phyloP scores from a whole-genome alignment of 2,888 invertebrate genomes.

The Rhagium mordax region DNA sequence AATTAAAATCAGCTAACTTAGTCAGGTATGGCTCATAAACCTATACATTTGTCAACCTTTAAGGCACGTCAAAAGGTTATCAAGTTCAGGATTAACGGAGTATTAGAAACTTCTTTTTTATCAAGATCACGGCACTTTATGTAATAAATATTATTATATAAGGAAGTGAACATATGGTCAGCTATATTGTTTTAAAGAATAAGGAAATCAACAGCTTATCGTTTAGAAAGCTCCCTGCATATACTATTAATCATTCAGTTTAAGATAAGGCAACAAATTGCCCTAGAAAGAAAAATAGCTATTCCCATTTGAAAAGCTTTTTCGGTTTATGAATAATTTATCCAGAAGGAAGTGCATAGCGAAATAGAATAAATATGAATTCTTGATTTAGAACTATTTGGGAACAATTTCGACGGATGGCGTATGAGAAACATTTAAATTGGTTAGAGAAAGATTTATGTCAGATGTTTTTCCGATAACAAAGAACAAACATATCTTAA shows the following conservation, averaged over 20 bases:
- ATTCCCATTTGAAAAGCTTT: background rate
- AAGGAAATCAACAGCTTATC: too few relatives aligned
- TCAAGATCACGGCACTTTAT: too few relatives aligned
- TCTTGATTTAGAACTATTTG: constrained; percentile 36
- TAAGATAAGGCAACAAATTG: background rate
- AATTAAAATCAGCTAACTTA: too few relatives aligned
- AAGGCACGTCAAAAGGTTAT: too few relatives aligned
- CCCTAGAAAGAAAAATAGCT: background rate
- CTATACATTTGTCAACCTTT: too few relatives aligned
- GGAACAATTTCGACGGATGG: constrained; percentile 24
- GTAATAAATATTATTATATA: too few relatives aligned
- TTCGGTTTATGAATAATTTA: constrained; percentile 20
- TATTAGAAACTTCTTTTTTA: too few relatives aligned
- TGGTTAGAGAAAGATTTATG: constrained; percentile 12
- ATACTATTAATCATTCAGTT: background rate
- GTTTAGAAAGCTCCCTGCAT: background rate
- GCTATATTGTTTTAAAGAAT: too few relatives aligned
- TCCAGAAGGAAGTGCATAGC: constrained; percentile 31
- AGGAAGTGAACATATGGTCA: too few relatives aligned
- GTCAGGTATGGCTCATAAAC: too few relatives aligned
- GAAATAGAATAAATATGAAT: constrained; percentile 35
- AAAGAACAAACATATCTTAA: constrained; percentile 4
- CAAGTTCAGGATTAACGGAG: too few relatives aligned
- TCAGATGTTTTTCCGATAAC: constrained; percentile 9
- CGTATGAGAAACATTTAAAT: background rate